Base-by-base conservation (phyloP, 2,888 invertebrate genomes). In the Crematogaster levior region DNA sequence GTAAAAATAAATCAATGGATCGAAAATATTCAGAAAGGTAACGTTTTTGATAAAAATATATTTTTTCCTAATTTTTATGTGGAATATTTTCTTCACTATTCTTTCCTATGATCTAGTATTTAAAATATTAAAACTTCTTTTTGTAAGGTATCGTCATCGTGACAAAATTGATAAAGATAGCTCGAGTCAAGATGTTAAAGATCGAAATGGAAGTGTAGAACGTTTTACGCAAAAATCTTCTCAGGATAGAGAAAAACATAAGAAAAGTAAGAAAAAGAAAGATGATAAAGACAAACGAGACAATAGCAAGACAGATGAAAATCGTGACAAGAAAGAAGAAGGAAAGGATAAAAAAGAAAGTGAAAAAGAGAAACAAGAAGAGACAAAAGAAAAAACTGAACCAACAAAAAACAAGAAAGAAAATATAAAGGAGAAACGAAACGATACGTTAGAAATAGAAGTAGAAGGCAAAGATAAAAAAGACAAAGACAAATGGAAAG, bases 401-500 rank as follows among this genome's bases (percentile, higher is more conserved):
- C 85, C 68, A 70, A 63, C 43, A 12, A 87, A 34, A 56, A 87
- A 77, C 60, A 91, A 80, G 70, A 86, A 73, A 70, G 86, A 68
- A 12, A 86, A n/a, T 40, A 18, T 73, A 77, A 90, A 79, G 56
- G 86, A 83, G 72, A 90, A 87, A 10, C 82, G 84, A 80, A 88
- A 86, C 27, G 86, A 89, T 81, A 86, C 85, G 0, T 84, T 83
- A 27, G 92, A 91, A 63, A 58, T 68, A 70, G 53, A 46, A 27
- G 37, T 77, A 9, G 90, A 91, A 51, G 15, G 60, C 0, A 91
- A 85, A 68, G 89, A 89, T 61, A 91, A 70, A 58, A 88, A 65
- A 21, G 90, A 90, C n/a, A 91, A 83, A 63, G 89, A 86, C 12
- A 91, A 86, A 68, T 90, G 86, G 30, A 90, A 90, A 77, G 93